Conservation (phyloP, 2,888 invertebrate genomes). For the Cantharis nigra region DNA sequence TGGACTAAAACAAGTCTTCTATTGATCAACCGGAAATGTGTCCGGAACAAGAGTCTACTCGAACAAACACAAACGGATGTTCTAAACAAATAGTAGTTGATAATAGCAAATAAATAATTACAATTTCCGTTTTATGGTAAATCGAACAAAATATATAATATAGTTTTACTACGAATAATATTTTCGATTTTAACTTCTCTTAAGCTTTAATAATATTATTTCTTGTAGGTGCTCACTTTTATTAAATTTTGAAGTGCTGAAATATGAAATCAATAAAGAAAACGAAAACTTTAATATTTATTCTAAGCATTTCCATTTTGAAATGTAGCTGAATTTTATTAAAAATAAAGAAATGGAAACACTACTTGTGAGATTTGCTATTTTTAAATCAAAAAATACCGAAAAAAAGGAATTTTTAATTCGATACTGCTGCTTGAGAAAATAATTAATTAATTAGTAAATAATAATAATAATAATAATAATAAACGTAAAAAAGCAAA, state of each 20-base stretch:
- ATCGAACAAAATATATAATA: not conserved
- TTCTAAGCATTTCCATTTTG: not conserved
- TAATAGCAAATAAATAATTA: not conserved
- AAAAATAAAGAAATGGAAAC: not conserved
- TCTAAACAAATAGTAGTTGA: not conserved
- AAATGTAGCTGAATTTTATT: not conserved
- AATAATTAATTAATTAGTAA: no score
- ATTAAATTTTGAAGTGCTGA: slow-evolving; percentile 8
- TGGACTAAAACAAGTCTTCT: slow-evolving; percentile 26
- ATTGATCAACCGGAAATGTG: slow-evolving; percentile 25
- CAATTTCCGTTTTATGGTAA: not conserved
- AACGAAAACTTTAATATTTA: slow-evolving; percentile 8
- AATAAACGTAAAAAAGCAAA: not conserved
- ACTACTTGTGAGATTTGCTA: not conserved
- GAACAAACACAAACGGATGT: slow-evolving; percentile 1
- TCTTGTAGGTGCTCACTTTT: not conserved
- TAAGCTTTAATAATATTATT: not conserved
- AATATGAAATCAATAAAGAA: slow-evolving; percentile 7
- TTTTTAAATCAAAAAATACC: not conserved
- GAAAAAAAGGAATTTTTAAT: no score
- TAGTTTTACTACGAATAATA: not conserved
- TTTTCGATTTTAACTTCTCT: not conserved
- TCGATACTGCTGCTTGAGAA: no score
- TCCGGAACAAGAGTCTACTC: slow-evolving; percentile 16
- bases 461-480: no score